Conservation (phyloP, 2,113 vertebrate species). For the Saguinus midas region DNA sequence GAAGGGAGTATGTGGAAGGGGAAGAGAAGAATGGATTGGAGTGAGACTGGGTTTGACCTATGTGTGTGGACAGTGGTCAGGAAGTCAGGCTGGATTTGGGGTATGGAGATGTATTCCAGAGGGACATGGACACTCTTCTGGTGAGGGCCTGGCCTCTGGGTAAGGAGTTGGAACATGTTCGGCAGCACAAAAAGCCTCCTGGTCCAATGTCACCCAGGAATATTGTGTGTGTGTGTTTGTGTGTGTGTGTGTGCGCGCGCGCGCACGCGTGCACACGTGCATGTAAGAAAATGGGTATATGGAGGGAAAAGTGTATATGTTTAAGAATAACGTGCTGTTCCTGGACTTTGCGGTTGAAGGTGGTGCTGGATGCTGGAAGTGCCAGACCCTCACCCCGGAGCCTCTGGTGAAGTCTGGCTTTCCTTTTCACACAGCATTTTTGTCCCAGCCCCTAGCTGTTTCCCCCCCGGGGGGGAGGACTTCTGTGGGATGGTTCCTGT, state of each 20-base stretch:
- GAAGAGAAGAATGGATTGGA: background rate
- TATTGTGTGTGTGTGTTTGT: background rate
- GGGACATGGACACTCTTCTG: background rate
- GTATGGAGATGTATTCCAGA: background rate
- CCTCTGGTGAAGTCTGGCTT: conserved; percentile 65
- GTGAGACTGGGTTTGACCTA: background rate
- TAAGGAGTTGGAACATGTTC: background rate
- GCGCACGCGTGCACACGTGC: too few species aligned
- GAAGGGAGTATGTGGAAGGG: background rate
- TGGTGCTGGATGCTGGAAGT: background rate
- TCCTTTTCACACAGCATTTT: conserved; percentile 73
- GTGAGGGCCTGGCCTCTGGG: background rate
- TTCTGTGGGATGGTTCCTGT: conserved; percentile 86
- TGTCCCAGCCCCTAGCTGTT: conserved; percentile 77
- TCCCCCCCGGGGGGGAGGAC: conserved; percentile 74
- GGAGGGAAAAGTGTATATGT: background rate
- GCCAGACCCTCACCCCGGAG: conserved; percentile 38
- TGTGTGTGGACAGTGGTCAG: background rate
- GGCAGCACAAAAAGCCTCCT: background rate
- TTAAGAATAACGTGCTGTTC: background rate
- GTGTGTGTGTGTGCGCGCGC: background rate
- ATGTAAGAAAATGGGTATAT: background rate
- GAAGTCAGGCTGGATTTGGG: background rate
- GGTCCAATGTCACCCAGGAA: background rate
- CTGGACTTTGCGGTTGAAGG: background rate